Evolutionary conservation across 2,113 vertebrate species (phyloP), one percentile per base, ranked within the genome.

Genomic region (Eurystomus gularis): DNA sequence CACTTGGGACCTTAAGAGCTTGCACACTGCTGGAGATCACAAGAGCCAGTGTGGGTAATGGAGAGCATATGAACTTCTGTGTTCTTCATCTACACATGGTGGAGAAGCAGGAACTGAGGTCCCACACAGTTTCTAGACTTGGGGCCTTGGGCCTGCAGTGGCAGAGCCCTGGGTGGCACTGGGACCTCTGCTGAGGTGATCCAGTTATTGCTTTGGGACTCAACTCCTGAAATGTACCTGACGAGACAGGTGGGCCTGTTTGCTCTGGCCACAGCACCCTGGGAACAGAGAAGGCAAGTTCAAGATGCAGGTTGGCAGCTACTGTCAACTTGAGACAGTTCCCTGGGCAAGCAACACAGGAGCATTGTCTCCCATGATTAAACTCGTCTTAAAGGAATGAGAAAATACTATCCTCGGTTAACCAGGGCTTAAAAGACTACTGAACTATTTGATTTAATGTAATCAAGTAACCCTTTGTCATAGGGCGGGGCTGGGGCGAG

Each of bases 251-350:
- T 6, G 49, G 33, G 75, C 46, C 61, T 46, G 13, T 21, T 66
- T 57, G 14, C 26, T 29, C 2, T 1, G 9, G 60, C 29, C 21
- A 9, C 1, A 7, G 3, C 15, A 3, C 9, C 1, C 3, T 9
- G 62, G 46, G 31, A 19, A 42, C 4, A 23, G 51, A 8, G 61
- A 44, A 29, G 0, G 2, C 64, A 7, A 25, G 19, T 10, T 31
- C n/a, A 12, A 11, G 29, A 10, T 16, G 75, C 6, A 8, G 54
- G 11, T 1, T 12, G 40, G 40, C 46, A 39, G 39, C n/a, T 68
- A 4, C 68, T 23, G 0, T 17, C 10, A 6, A 1, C 10, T 7
- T 17, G 18, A 35, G 23, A 10, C 7, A 3, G 28, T 28, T n/a
- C n/a, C 46, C 77, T 23, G 21, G 23, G 39, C 33, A 7, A 8